These are phyloP conservation scores for Neolamprologus ventralis DNA, from an alignment of 2,113 vertebrate genomes.

Conservation along the genomic window DNA sequence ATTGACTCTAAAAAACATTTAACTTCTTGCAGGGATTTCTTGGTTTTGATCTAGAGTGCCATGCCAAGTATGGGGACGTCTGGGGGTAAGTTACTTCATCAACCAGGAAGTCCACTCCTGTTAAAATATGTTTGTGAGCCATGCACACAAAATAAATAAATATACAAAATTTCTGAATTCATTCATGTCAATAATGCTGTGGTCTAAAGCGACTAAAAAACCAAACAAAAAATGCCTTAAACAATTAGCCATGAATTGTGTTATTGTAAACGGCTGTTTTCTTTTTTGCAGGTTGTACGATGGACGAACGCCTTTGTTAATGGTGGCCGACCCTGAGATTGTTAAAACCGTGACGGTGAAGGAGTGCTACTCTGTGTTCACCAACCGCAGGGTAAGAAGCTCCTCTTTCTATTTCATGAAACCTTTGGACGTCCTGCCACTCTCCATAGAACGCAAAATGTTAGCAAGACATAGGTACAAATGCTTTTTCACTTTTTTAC, in stretches of 20 bases:
- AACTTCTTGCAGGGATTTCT: slow-evolving; percentile 52
- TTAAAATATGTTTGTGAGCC: not conserved
- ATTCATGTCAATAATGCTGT: not conserved
- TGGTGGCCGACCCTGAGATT: slow-evolving; percentile 64
- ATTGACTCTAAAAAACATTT: not conserved
- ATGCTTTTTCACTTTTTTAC: not conserved
- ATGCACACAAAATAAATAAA: not conserved
- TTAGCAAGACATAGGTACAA: not conserved
- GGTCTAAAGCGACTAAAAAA: not conserved
- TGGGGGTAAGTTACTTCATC: slow-evolving; percentile 73
- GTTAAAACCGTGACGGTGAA: slow-evolving; percentile 75
- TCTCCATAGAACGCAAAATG: not conserved
- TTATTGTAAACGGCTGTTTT: not conserved
- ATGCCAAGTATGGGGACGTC: slow-evolving; percentile 74
- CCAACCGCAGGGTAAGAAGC: slow-evolving; percentile 47
- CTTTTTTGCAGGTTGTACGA: slow-evolving; percentile 65
- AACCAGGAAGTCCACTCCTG: not conserved
- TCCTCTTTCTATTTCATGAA: not conserved
- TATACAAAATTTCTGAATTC: not conserved
- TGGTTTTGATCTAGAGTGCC: slow-evolving; percentile 68
- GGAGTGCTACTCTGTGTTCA: slow-evolving; percentile 72
- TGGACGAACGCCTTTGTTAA: slow-evolving; percentile 62
- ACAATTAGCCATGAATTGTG: not conserved
- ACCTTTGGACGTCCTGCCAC: not conserved
- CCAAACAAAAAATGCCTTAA: not conserved